These are phyloP conservation scores for Pogonocherus hispidulus DNA, from an alignment of 2,888 invertebrate species.

Conservation along the genomic window DNA sequence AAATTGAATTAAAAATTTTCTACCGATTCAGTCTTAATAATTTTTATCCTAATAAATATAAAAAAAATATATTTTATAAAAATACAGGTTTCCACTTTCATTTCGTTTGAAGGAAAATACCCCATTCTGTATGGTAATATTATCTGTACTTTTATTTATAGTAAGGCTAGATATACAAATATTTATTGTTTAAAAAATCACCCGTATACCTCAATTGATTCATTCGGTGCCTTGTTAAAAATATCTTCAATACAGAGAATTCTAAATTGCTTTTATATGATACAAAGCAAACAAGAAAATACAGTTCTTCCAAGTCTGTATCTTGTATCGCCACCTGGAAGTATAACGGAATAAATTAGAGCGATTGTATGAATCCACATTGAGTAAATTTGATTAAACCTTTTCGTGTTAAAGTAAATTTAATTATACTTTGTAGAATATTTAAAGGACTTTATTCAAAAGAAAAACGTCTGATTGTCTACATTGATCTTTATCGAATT, in stretches of 20 bases:
- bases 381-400: constrained; percentile 10
- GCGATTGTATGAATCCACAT: constrained; percentile 1
- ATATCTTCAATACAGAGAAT: constrained; percentile 11
- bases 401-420: not conserved
- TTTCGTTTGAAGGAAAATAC: too few relatives aligned
- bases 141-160: too few relatives aligned
- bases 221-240: constrained; percentile 7
- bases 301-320: constrained; percentile 13
- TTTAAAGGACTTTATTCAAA: not conserved
- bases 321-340: constrained; percentile 21
- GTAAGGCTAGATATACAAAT: not conserved
- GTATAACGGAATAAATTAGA: constrained; percentile 11
- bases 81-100: too few relatives aligned
- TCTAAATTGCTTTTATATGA: constrained; percentile 11
- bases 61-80: too few relatives aligned
- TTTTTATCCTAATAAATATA: too few relatives aligned
- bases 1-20: too few relatives aligned
- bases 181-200: not conserved
- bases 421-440: not conserved
- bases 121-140: too few relatives aligned
- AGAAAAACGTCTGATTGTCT: not conserved
- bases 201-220: not conserved
- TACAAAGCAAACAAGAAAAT: constrained; percentile 22
- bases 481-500: not conserved
- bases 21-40: too few relatives aligned